Evolutionary conservation across 2,888 invertebrate genomes (phyloP), one percentile per base, ranked within the genome.

Genomic region (Brenthis daphne): DNA sequence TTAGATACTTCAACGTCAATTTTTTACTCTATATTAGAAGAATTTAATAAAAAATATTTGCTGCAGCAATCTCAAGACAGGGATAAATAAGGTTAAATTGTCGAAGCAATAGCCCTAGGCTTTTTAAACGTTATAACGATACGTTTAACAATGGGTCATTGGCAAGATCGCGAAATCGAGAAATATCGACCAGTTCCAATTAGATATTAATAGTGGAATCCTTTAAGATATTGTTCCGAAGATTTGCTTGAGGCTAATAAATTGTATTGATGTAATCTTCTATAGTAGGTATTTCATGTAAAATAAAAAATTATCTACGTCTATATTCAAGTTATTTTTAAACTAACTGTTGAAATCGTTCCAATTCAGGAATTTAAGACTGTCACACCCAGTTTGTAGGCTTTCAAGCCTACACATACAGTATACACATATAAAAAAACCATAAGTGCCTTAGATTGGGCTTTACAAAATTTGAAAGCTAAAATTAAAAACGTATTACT

Each of bases 141-240:
- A 56, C 55, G 67, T 70, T 43, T 65, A 67, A 69, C 72, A 69
- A 72, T 69, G 64, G 69, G 64, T 65, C 67, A 67, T 69, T 69
- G 56, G 53, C 14, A 50, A 60, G 29, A 57, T 71, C 16, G 57
- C 37, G 57, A 43, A 29, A 50, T 67, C 50, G n/a, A 58, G 60
- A 58, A 69, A 67, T 48, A 67, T 65, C 60, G 65, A 70, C 56
- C 43, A 64, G 58, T 55, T 58, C 29, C 58, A 53, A 56, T 64
- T 64, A 64, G 57, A 55, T 53, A 71, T 71, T 65, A 55, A 67
- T 67, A 48, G 51, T 33, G 29, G 16, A 65, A 57, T 57, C 33
- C 20, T 54, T 57, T 60, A 50, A 57, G n/a, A 65, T 68, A 60
- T 56, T 68, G 24, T 64, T 67, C 16, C 12, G 20, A 37, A 20